phyloP scores from a whole-genome alignment of 2,113 vertebrate genomes.

The Pithys albifrons region DNA sequence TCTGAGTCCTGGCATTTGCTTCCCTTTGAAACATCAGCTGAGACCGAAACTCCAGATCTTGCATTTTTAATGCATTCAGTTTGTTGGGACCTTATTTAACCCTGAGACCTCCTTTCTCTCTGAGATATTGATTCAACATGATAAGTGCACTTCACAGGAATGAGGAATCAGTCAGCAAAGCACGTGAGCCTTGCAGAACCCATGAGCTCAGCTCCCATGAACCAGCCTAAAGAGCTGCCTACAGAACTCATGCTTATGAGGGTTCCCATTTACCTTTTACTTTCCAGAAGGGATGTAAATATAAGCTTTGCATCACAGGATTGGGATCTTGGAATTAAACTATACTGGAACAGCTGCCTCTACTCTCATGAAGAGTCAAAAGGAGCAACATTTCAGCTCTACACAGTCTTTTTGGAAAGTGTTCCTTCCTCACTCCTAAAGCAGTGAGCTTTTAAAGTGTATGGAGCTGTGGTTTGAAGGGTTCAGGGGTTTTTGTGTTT shows the following conservation, averaged over 20 bases:
- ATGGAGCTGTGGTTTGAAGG: not conserved
- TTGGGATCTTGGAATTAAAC: not conserved
- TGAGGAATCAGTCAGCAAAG: not conserved
- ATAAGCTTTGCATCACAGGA: not conserved
- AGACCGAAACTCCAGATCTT: not conserved
- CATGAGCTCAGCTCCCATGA: not conserved
- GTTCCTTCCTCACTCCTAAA: not conserved
- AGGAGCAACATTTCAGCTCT: not conserved
- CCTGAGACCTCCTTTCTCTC: constrained; percentile 26
- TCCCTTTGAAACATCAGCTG: not conserved
- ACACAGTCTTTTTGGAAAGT: not conserved
- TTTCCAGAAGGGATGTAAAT: not conserved
- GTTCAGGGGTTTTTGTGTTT: not conserved
- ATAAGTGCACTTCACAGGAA: constrained; percentile 34
- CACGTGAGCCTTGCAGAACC: not conserved
- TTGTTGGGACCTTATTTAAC: constrained; percentile 5
- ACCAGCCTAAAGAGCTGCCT: not conserved
- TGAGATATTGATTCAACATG: constrained; percentile 38
- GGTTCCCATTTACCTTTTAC: not conserved
- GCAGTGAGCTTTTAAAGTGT: not conserved
- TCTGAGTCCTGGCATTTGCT: not conserved
- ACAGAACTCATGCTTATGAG: not conserved
- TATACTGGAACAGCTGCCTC: not conserved
- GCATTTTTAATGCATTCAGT: not conserved
- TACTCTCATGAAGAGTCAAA: not conserved